Base-by-base conservation (phyloP, 2,113 vertebrate genomes). In the Takifugu bimaculatus region DNA sequence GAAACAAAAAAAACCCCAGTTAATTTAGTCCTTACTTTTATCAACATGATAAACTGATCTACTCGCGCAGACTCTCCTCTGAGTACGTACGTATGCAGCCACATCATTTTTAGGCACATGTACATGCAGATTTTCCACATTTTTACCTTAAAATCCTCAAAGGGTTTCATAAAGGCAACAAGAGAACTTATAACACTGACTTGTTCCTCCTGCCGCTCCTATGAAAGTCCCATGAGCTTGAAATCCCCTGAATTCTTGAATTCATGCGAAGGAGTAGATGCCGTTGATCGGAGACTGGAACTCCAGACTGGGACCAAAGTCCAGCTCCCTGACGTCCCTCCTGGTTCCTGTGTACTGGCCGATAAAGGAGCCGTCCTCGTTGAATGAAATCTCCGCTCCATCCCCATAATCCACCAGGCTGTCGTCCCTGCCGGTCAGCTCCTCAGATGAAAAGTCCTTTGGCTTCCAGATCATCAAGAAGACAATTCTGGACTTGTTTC, bases 371-470 rank as follows among this genome's bases (percentile, higher is more conserved):
- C 97, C 96, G 0, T 99, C 97, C 75, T 99, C 97, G 0, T 97
- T 96, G 82, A 99, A 99, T 69, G 92, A 93, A 2, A 94, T 94
- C 68, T 97, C 96, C 0, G 93, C 94, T 0, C 94, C 95, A 44
- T 99, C 95, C 0, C 94, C 94, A 0, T 99, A 99, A 82, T 98
- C 96, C 88, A 98, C 94, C 85, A 99, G 87, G 82, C 96, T 99
- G 88, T 99, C 96, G 0, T 99, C 95, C 0, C 97, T 99, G 81
- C 96, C 94, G 20, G 20, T 93, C 83, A 98, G 97, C 60, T 92
- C 94, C 0, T 88, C 82, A 61, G 91, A 93, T 57, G 89, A 93
- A 48, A 85, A 81, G 47, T 84, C 93, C 0, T 93, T 96, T 61
- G 96, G 93, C 50, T 92, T 90, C 75, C 95, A 96, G 68, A 78